Evolutionary conservation across 2,113 vertebrate genomes (phyloP).

Genomic region (Panthera tigris): DNA sequence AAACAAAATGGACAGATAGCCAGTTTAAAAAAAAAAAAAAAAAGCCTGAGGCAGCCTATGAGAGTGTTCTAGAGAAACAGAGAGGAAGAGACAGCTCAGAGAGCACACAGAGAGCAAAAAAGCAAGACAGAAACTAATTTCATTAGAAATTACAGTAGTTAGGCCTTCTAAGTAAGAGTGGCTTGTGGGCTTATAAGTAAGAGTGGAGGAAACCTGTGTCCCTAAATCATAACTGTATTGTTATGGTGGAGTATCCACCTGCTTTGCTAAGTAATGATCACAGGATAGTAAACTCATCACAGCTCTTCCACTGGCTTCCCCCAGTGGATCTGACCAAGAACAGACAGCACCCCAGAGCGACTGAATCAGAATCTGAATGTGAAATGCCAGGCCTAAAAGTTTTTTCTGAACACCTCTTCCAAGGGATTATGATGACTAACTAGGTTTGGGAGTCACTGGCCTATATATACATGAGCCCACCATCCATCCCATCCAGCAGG

Average conservation of each 20-base stretch:
- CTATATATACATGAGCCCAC: accelerated
- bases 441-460: neutral
- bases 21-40: neutral
- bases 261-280: neutral
- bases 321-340: neutral
- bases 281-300: neutral
- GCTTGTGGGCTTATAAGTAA: neutral
- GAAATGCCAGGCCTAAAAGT: neutral
- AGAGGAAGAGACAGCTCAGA: neutral
- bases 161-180: neutral
- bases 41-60: neutral
- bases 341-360: neutral
- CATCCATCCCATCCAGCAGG: neutral
- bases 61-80: neutral
- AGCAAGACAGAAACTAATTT: neutral
- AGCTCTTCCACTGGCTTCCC: neutral
- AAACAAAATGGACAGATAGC: neutral
- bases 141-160: neutral
- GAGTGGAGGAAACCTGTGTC: neutral
- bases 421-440: neutral
- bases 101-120: neutral
- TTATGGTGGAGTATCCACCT: neutral
- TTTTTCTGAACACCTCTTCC: neutral
- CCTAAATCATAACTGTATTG: neutral
- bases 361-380: neutral